phyloP scores from a whole-genome alignment of 1,140 invertebrate species.

The Drosophila dunni region DNA sequence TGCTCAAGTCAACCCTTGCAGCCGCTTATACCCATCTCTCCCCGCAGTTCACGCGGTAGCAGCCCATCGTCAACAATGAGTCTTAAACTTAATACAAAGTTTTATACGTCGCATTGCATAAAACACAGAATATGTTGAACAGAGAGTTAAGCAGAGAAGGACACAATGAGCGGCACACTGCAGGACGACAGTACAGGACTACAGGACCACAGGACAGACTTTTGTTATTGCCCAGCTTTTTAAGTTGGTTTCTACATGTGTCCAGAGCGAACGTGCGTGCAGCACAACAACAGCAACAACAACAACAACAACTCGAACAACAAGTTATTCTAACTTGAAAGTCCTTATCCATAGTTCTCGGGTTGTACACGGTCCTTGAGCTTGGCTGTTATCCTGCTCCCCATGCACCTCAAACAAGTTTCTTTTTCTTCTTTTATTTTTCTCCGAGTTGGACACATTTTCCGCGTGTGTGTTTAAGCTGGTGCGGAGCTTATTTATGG shows the following conservation, averaged over 20 bases:
- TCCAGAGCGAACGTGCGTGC: slow-evolving; percentile 42
- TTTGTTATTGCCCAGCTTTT: slow-evolving; percentile 31
- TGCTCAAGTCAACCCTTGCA: background rate
- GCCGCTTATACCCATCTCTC: background rate
- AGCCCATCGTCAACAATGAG: slow-evolving; percentile 9
- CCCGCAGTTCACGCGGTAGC: background rate
- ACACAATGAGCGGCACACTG: slow-evolving; percentile 4
- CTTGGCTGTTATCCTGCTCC: slow-evolving; percentile 3
- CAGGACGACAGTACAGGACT: background rate
- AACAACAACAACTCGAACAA: slow-evolving; percentile 3
- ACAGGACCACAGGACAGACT: slow-evolving; percentile 2
- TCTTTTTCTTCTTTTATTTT: background rate
- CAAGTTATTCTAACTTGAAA: slow-evolving; percentile 20
- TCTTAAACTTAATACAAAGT: slow-evolving; percentile 55
- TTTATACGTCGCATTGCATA: slow-evolving; percentile 71
- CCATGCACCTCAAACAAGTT: background rate
- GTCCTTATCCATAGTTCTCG: slow-evolving; percentile 18
- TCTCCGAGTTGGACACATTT: slow-evolving; percentile 4
- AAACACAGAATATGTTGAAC: slow-evolving; percentile 69
- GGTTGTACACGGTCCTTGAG: slow-evolving; percentile 18
- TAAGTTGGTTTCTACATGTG: slow-evolving; percentile 25
- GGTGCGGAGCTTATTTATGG: slow-evolving; percentile 75
- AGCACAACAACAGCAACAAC: background rate
- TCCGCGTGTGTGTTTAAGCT: slow-evolving; percentile 32
- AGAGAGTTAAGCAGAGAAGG: slow-evolving; percentile 34